Evolutionary conservation across 2,113 vertebrate species (phyloP).

Genomic region (Meriones unguiculatus): DNA sequence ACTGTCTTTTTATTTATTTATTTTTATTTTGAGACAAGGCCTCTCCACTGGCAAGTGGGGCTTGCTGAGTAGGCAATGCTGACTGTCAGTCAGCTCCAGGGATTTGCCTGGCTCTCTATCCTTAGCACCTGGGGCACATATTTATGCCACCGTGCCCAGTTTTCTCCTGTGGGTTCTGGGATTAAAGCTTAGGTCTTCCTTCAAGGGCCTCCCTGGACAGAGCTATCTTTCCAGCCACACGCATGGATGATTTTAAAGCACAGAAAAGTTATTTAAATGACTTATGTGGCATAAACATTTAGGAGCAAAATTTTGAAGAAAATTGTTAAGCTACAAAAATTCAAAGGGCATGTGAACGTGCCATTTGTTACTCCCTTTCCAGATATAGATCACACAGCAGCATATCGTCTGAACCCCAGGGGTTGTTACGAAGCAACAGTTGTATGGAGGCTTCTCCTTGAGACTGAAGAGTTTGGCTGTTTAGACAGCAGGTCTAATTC

Average conservation of each 20-base stretch:
- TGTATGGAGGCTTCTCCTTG: background rate
- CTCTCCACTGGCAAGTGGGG: background rate
- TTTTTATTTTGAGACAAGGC: background rate
- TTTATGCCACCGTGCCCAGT: background rate
- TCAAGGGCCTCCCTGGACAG: background rate
- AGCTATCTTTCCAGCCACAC: background rate
- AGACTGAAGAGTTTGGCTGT: background rate
- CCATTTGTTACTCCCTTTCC: background rate
- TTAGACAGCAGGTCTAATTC: background rate
- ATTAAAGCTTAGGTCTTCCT: background rate
- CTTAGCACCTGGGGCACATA: no score
- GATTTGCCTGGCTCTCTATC: background rate
- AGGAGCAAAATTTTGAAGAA: background rate
- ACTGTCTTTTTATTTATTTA: background rate
- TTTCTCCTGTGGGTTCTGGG: background rate
- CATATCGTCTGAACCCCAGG: background rate
- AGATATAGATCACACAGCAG: background rate
- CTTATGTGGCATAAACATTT: background rate
- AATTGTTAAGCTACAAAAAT: constrained; percentile 4
- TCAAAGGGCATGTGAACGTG: background rate
- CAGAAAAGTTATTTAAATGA: background rate
- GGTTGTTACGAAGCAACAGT: background rate
- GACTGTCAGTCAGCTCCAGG: background rate
- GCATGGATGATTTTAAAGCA: constrained; percentile 23
- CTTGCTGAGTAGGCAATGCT: background rate